Base-by-base conservation (phyloP, 2,113 vertebrate species). In the Oncorhynchus mykiss region DNA sequence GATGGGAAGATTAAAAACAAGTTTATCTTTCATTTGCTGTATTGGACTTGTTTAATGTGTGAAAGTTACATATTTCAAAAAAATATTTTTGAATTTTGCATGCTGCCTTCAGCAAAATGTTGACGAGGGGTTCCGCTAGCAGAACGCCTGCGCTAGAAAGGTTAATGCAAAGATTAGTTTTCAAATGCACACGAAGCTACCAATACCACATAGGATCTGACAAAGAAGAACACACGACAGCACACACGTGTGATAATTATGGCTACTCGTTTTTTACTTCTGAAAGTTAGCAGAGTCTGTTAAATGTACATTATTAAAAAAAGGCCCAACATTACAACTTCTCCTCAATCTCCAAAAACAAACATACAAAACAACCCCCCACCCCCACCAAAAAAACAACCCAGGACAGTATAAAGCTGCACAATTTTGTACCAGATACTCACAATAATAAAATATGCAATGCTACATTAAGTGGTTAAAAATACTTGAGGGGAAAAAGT, bases 381-480 rank as follows among this genome's bases (percentile, higher is more conserved):
- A 8, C 39, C 34, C 34, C 7, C 8, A 80, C 80, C 79, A 85
- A 62, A 79, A 80, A 67, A 72, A 88, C 81, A 89, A 90, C 86
- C 78, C 78, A 73, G 84, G 85, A 93, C 86, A 88, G 86, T 87
- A 90, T 81, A 90, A 93, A 91, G 90, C 82, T 92, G 93, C 90
- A 91, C 91, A 90, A 85, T 85, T 85, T 91, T 91, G 94, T 95
- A 94, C 94, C 95, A 94, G 91, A 94, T 92, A 94, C 87, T 91
- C 89, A 86, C 92, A 86, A 91, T 92, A 92, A 93, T 92, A 94
- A 94, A 94, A 95, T 88, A 95, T 85, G 89, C 89, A 91, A 92
- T 94, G 94, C 94, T 95, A 94, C 93, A 93, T 94, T 85, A 88
- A 95, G 94, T 94, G 92, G 92, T 93, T 94, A 93, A 94, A 94